Base-by-base conservation (phyloP, 2,888 invertebrate genomes). In the Aphidius colemani region DNA sequence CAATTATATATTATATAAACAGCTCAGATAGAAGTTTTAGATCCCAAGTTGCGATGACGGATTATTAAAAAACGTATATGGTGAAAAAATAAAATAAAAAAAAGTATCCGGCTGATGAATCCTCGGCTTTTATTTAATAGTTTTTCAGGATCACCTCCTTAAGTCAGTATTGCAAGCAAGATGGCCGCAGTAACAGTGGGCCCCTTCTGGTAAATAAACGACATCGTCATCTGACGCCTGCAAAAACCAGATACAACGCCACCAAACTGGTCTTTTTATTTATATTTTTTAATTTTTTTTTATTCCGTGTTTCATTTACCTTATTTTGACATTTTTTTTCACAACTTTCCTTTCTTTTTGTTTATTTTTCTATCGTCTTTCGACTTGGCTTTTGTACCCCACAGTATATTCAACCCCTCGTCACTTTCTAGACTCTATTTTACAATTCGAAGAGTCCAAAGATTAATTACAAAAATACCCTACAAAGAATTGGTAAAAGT, bases 171-270 rank as follows among this genome's bases (percentile, higher is more conserved):
- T 72, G 74, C 73, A 65, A 74, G 75, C 80, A 81, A 80, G 78
- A 80, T 80, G 80, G 80, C 79, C 77, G 79, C 74, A 70, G 75
- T 46, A n/a, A 46, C 39, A 40, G 45, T 39, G 46, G 57, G 57
- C 46, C 57, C 57, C 57, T 72, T 72, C 77, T 77, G 77, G 79
- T 80, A 80, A 81, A 80, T 80, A 81, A 80, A 77, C 79, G 79
- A 79, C 80, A n/a, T n/a, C 80, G 80, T 80, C 80, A 81, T 81
- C 79, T 80, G 80, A 80, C 77, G 77, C 80, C 75, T 74, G 77
- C 79, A 81, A 80, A 81, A 81, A 80, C 75, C 76, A 76, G 79
- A 81, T 78, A 77, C 79, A 77, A 75, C 72, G 74, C 72, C 62
- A 57, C 45, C 75, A 75, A 77, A 77, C 78, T 78, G 78, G 78